Conservation (phyloP, 2,797 vertebrate species). For the Iguana delicatissima region DNA sequence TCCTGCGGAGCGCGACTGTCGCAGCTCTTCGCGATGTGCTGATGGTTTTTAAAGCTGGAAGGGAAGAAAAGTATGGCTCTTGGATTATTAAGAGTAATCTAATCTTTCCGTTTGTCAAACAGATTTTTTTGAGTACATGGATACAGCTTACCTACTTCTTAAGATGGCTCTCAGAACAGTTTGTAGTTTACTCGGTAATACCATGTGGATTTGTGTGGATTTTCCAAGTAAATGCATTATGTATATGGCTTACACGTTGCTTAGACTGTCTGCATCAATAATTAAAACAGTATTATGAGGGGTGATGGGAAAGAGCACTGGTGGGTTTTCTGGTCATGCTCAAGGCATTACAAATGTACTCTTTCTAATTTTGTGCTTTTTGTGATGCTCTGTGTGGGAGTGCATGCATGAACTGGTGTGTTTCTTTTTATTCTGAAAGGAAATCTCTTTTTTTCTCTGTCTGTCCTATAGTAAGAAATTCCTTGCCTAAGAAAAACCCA, state of each 20-base stretch:
- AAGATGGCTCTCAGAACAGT: constrained; percentile 70
- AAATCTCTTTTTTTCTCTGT: constrained; percentile 36
- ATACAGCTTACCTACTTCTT: constrained; percentile 72
- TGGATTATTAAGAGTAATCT: constrained; percentile 75
- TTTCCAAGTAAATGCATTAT: constrained; percentile 79
- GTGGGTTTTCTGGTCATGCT: not conserved
- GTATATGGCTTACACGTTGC: constrained; percentile 76
- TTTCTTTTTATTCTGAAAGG: constrained; percentile 23
- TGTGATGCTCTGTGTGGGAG: not conserved
- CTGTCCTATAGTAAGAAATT: constrained; percentile 7
- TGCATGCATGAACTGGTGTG: constrained; percentile 11
- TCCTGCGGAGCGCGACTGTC: not conserved
- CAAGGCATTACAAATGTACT: not conserved
- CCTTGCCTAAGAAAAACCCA: too few relatives aligned
- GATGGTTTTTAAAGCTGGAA: not conserved
- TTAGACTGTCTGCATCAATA: constrained; percentile 75
- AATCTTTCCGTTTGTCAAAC: constrained; percentile 73
- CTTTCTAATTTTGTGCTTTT: not conserved
- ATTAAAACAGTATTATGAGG: constrained; percentile 70
- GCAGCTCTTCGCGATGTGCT: not conserved
- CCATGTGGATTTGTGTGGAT: constrained; percentile 76
- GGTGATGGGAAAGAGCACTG: constrained; percentile 12
- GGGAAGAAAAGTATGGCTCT: constrained; percentile 39
- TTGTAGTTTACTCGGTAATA: constrained; percentile 74
- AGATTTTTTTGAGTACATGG: constrained; percentile 71